Evolutionary conservation across 2,113 vertebrate species (phyloP), one percentile per base, ranked within the genome.

Genomic region (Mastomys coucha): DNA sequence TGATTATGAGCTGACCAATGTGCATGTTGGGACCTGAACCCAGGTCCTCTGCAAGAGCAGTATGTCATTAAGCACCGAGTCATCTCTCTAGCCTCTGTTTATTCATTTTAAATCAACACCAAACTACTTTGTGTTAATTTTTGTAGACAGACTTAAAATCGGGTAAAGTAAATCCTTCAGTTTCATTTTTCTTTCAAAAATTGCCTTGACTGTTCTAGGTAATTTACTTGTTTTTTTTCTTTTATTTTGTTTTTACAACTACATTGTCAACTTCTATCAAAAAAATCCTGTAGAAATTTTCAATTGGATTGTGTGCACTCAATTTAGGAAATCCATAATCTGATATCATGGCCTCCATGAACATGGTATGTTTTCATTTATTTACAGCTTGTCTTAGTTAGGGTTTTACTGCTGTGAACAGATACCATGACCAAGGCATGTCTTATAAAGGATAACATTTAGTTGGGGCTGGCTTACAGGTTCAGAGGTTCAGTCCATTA

Each of bases 21-120:
- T 20, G 26, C 7, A 12, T 33, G 16, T 6, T 45, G 58, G 82
- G 60, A 85, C 31, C 24, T 28, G 14, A 63, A 63, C 13, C 58
- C 81, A 85, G 58, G n/a, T 63, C n/a, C n/a, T 84, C 81, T 84
- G n/a, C 80, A 42, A 84, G 81, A 85, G n/a, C 24, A 67, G n/a
- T 49, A 11, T 60, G 4, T 42, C 49, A 60, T 33, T 65, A 51
- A 72, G 26, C 3, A 39, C 60, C 36, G 75, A 36, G 36, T 36
- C n/a, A 33, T 42, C 45, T 58, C 31, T 67, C 42, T 42, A 67
- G 28, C 17, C 39, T 4, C 14, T 7, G 8, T 63, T 26, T 45
- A 45, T 65, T 63, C 28, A 28, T 84, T 84, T 39, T 82, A 80
- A 80, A 12, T 2, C 0, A 33, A 56, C 19, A 80, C 19, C 31